Conservation (phyloP, 2,888 invertebrate species). For the Drosophila prostipennis region DNA sequence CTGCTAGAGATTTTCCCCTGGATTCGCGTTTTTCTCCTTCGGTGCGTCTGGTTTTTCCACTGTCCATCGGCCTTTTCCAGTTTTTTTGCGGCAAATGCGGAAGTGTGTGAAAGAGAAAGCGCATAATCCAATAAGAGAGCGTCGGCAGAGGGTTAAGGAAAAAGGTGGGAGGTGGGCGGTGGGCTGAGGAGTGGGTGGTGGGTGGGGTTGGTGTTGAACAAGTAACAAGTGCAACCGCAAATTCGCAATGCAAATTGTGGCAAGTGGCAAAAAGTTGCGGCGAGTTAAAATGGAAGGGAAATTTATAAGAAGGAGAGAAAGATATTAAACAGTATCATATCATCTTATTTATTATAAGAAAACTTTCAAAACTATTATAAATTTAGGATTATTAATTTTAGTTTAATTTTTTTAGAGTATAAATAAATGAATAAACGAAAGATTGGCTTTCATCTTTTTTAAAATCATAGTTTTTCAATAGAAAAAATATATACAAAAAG, state of each 20-base stretch:
- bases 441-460: no score
- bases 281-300: not conserved
- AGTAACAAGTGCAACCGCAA: constrained; percentile 67
- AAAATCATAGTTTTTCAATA: no score
- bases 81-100: constrained; percentile 60
- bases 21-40: constrained; percentile 50
- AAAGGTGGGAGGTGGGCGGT: not conserved
- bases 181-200: constrained; percentile 21
- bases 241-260: constrained; percentile 49
- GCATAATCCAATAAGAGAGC: constrained; percentile 68
- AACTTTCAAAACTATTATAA: no score
- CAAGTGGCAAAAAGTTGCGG: constrained; percentile 53
- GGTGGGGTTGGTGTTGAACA: not conserved
- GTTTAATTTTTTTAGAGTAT: no score
- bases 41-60: constrained; percentile 66
- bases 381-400: no score
- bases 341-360: no score
- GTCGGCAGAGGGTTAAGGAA: not conserved
- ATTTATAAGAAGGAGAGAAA: not conserved
- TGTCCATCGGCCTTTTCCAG: constrained; percentile 48
- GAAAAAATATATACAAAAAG: no score
- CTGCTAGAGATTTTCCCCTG: constrained; percentile 55
- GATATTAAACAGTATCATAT: no score
- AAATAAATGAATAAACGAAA: no score
- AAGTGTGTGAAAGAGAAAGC: constrained; percentile 78